Evolutionary conservation across 2,888 invertebrate genomes (phyloP).

Genomic region (Colostygia pectinataria): DNA sequence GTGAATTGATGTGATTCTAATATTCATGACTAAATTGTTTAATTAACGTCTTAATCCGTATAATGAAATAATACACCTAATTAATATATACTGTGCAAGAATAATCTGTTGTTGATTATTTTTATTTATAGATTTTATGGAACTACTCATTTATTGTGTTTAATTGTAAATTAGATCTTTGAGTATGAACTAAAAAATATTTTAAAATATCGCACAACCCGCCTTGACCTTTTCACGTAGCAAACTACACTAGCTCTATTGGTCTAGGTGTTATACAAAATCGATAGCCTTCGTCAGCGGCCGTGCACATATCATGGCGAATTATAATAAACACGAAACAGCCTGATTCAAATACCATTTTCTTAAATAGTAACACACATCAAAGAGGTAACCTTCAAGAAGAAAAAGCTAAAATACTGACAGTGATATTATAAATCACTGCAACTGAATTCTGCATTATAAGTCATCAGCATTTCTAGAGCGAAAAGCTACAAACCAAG

Average conservation of each 20-base stretch:
- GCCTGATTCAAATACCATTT: conserved; percentile 7
- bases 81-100: too few species aligned
- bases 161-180: too few species aligned
- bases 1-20: conserved; percentile 19
- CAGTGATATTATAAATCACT: not conserved
- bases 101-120: too few species aligned
- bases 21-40: conserved; percentile 13
- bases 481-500: conserved; percentile 7
- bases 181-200: too few species aligned
- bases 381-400: too few species aligned
- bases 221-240: conserved; percentile 53
- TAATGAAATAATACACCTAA: too few species aligned
- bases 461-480: conserved; percentile 17
- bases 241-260: conserved; percentile 48
- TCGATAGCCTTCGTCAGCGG: conserved; percentile 49
- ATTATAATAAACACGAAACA: conserved; percentile 10
- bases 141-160: too few species aligned
- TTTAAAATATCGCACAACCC: conserved; percentile 38
- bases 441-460: conserved; percentile 10
- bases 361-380: conserved; percentile 8
- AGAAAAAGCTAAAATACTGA: not conserved
- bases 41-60: too few species aligned
- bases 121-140: too few species aligned
- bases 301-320: conserved; percentile 16
- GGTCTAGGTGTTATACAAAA: conserved; percentile 45